These are phyloP conservation scores for Hypselothyrea guttata DNA, from an alignment of 2,888 invertebrate genomes.

Conservation along the genomic window DNA sequence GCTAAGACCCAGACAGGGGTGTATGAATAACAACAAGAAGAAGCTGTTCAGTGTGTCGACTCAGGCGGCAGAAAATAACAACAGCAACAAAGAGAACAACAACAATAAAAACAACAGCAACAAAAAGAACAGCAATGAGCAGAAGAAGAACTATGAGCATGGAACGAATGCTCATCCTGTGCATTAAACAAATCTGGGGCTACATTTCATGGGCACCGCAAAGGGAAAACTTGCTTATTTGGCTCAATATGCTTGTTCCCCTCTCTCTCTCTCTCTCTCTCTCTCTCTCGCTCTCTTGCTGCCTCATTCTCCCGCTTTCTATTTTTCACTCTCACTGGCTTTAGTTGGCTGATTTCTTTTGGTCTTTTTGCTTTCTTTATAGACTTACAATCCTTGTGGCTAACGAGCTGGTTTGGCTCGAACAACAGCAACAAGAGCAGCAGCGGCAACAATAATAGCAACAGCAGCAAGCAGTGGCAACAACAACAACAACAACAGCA, in stretches of 20 bases:
- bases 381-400: slow-evolving; percentile 82
- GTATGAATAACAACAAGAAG: slow-evolving; percentile 45
- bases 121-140: slow-evolving; percentile 27
- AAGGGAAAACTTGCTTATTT: slow-evolving; percentile 65
- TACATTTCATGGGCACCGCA: slow-evolving; percentile 49
- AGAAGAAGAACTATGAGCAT: slow-evolving; percentile 24
- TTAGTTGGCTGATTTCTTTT: slow-evolving; percentile 9
- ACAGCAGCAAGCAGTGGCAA: slow-evolving; percentile 24
- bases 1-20: slow-evolving; percentile 11
- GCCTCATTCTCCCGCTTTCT: no score
- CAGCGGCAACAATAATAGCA: slow-evolving; percentile 39
- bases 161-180: slow-evolving; percentile 43
- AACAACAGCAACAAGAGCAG: slow-evolving; percentile 59
- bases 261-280: no score
- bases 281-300: no score
- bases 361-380: slow-evolving; percentile 36
- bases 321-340: slow-evolving; percentile 1
- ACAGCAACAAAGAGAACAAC: slow-evolving; percentile 31
- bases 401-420: slow-evolving; percentile 81
- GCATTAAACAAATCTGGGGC: slow-evolving; percentile 58
- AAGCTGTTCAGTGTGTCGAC: slow-evolving; percentile 34
- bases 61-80: no score
- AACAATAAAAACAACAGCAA: no score
- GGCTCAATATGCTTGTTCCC: slow-evolving; percentile 42
- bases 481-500: no score